Evolutionary conservation across 2,113 vertebrate species (phyloP).

Genomic region (Tinamus guttatus): DNA sequence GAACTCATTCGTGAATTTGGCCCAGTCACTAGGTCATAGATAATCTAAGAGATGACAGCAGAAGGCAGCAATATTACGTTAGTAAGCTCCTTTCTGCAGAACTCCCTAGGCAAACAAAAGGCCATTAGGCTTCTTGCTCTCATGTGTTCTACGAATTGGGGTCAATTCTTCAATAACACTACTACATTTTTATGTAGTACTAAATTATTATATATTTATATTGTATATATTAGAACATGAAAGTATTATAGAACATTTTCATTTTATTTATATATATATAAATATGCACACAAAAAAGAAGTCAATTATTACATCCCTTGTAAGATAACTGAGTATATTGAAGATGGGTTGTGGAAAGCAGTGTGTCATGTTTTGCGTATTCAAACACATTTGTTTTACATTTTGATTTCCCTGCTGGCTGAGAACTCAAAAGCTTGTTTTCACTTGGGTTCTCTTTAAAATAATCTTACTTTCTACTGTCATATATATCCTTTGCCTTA

Average conservation of each 20-base stretch:
- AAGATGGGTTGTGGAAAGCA: neutral
- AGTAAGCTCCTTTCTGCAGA: slow-evolving; percentile 7
- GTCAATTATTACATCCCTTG: neutral
- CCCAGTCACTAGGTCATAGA: neutral
- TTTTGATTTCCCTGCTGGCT: neutral
- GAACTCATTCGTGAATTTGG: neutral
- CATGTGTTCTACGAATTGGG: neutral
- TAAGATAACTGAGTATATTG: neutral
- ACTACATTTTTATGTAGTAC: too few relatives aligned
- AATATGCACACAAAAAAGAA: too few relatives aligned
- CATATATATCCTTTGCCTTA: neutral
- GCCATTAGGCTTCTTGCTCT: neutral
- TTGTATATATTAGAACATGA: neutral
- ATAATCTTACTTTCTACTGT: neutral
- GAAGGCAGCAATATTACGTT: neutral
- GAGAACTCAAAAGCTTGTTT: neutral
- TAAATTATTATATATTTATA: neutral
- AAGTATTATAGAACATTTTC: neutral
- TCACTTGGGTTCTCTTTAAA: neutral
- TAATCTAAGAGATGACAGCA: neutral
- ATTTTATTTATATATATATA: neutral
- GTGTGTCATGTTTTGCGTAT: neutral
- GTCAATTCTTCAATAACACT: neutral
- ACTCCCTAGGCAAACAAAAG: neutral
- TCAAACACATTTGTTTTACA: neutral